Evolutionary conservation across 2,113 vertebrate species (phyloP).

Genomic region (Promerops cafer): DNA sequence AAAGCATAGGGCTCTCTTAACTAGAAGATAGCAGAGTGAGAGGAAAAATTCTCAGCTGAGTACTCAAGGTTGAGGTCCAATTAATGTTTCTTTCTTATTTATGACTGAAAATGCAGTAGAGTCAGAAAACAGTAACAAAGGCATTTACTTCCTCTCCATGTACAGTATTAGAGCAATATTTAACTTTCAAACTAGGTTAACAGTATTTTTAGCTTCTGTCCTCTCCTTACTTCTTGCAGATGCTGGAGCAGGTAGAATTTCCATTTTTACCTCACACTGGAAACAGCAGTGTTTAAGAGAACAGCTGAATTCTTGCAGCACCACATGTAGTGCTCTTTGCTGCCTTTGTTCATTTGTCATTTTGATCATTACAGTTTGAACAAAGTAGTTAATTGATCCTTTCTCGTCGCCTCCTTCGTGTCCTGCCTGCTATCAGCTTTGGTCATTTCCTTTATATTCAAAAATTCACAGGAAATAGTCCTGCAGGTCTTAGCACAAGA

Average conservation of each 20-base stretch:
- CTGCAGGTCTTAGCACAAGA: neutral
- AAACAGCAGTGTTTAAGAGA: neutral
- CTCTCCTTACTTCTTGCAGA: neutral
- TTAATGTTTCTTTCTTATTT: neutral
- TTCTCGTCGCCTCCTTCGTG: neutral
- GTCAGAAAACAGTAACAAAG: neutral
- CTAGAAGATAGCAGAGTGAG: neutral
- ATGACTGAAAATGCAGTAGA: neutral
- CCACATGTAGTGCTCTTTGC: neutral
- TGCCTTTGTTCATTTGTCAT: constrained; percentile 48
- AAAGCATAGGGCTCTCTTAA: neutral
- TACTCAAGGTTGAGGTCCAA: neutral
- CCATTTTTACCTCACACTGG: neutral
- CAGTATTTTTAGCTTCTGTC: neutral
- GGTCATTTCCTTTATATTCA: neutral
- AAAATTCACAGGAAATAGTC: neutral
- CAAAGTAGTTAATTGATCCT: constrained; percentile 46
- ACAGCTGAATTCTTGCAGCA: neutral
- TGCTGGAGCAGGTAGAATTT: neutral
- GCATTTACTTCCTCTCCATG: neutral
- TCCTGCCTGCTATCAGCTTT: neutral
- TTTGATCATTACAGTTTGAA: constrained; percentile 30
- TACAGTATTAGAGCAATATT: neutral
- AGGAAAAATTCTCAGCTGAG: neutral
- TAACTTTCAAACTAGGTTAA: neutral